Evolutionary conservation across 2,888 invertebrate species (phyloP), one percentile per base, ranked within the genome.

Genomic region (Calameuta idolon): DNA sequence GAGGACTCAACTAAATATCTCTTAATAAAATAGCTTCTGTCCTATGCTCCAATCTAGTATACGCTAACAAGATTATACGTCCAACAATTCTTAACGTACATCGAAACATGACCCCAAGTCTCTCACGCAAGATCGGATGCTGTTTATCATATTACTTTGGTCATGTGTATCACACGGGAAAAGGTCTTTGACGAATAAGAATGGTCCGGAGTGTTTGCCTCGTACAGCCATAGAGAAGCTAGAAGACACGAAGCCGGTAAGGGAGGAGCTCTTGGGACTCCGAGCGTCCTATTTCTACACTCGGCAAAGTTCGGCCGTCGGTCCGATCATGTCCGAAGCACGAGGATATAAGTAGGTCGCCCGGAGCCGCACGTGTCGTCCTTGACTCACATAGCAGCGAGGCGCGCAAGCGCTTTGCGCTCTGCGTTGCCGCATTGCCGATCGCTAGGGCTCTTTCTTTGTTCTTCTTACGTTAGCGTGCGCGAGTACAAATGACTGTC

Each of bases 351-450:
- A 90, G 91, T 91, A 91, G 92, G 91, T 92, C 92, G 91, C 84
- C 88, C 87, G 83, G 88, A 89, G 90, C 89, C 90, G 91, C 92
- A 92, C 92, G 92, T 92, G 91, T 91, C 91, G 91, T 91, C 90
- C 91, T 91, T 91, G 91, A 91, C 91, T 91, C 90, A 91, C 91
- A 91, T 91, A 90, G 88, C 83, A 90, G 88, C 83, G 83, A 80
- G 85, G 84, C 86, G 90, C 90, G 91, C 90, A 90, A 86, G 89
- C 90, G 90, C 90, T 87, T 85, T 81, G 83, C 75, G 74, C 90
- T 87, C 86, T 81, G 83, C 74, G 76, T 80, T 84, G 85, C 85
- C 85, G 86, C 84, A 85, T 85, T 85, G 85, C 84, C 80, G 89
- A 86, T 89, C 87, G 87, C 88, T 87, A 87, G 86, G 88, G 85